Base-by-base conservation (phyloP, 2,113 vertebrate genomes). In the Thunnus maccoyii region DNA sequence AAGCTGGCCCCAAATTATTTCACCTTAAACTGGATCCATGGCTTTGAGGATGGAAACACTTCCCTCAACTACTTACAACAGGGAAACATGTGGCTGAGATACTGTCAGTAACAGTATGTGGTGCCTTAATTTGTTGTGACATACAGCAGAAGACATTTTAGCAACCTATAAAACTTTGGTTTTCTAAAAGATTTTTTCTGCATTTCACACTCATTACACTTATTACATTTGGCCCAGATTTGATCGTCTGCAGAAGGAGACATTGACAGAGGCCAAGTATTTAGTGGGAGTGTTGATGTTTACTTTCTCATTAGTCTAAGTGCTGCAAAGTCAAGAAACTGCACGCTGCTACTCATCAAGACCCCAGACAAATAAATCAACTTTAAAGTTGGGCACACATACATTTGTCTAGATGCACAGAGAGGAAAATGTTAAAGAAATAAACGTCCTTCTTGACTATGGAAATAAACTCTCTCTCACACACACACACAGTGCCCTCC, bases 251-350 rank as follows among this genome's bases (percentile, higher is more conserved):
- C 48, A 66, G 17, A 68, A 52, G 30, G 5, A 75, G 44, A 30
- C n/a, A n/a, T 2, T 27, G 16, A 25, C 32, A 60, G 14, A 65
- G 22, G 47, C 14, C 10, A 44, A 25, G 8, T 46, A 6, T 58
- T 61, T 27, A 27, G 27, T 47, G 10, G 27, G 48, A 12, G 22
- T 18, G 30, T 32, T 15, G 51, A 61, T 47, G 52, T 58, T 64
- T 47, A 48, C 12, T 68, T 32, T 5, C 20, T 80, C 51, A 71
- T 80, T 71, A 80, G 50, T 74, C 44, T 80, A 69, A 83, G 61
- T 47, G 77, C 74, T 80, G 77, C 66, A 67, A 72, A 68, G 41
- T 75, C 76, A 76, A 67, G 51, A 22, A 50, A 66, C 8, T 68
- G 44, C 30, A 27, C 1, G 4, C 17, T 22, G 17, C 54, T 76